These are phyloP conservation scores for Sphaeridia pumilis DNA, from an alignment of 2,888 invertebrate genomes.

Conservation along the genomic window DNA sequence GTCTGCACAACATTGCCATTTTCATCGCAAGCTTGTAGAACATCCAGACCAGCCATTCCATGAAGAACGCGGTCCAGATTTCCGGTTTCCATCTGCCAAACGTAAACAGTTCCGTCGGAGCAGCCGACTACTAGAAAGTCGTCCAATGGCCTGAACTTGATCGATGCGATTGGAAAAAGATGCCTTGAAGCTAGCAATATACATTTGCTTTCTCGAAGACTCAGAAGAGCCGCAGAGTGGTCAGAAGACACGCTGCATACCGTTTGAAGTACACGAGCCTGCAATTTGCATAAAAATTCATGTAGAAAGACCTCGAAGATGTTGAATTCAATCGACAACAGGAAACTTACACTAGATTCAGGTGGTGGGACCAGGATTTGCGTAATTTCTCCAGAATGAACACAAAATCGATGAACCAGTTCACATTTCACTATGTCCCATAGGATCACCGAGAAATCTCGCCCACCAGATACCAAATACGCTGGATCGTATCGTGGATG, in stretches of 20 bases:
- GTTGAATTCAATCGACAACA: background rate
- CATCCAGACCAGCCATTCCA: conserved; percentile 91
- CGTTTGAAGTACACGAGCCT: conserved; percentile 84
- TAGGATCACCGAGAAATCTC: conserved; percentile 92
- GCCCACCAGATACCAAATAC: conserved; percentile 87
- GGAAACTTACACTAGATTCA: conserved; percentile 56
- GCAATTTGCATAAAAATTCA: conserved; percentile 38
- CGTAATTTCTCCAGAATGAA: conserved; percentile 94
- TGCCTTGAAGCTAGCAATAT: conserved; percentile 88
- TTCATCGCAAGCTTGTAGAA: conserved; percentile 86
- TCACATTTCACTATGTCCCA: conserved; percentile 90
- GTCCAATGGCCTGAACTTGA: conserved; percentile 93
- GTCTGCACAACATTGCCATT: conserved; percentile 52
- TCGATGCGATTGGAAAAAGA: conserved; percentile 85
- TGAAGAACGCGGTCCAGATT: conserved; percentile 86
- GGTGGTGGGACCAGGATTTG: conserved; percentile 89
- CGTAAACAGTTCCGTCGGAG: conserved; percentile 94
- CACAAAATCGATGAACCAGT: conserved; percentile 85
- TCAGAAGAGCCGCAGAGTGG: conserved; percentile 89
- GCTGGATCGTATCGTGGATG: conserved; percentile 76
- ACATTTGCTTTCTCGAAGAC: conserved; percentile 84
- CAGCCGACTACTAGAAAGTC: conserved; percentile 97
- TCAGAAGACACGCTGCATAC: conserved; percentile 95
- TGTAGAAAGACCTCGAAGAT: background rate
- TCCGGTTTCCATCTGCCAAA: conserved; percentile 99